phyloP scores from a whole-genome alignment of 2,888 invertebrate genomes.

The Drosophila conformis region DNA sequence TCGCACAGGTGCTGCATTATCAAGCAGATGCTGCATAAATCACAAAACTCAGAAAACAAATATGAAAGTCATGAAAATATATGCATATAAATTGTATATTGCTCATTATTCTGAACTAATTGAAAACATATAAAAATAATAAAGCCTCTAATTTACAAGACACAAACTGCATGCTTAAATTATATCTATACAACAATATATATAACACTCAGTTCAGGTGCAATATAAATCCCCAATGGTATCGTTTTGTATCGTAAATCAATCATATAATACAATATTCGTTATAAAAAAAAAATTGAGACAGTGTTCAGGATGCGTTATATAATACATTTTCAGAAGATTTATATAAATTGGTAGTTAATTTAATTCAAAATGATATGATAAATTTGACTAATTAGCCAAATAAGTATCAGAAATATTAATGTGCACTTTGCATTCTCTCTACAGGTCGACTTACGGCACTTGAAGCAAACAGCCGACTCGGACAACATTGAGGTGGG shows the following conservation, averaged over 20 bases:
- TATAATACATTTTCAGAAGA: not conserved
- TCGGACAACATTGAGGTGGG: slow-evolving; percentile 95
- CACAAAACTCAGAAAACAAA: slow-evolving; percentile 35
- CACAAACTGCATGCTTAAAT: not conserved
- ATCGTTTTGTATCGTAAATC: no score
- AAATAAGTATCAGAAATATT: not conserved
- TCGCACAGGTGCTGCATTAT: slow-evolving; percentile 60
- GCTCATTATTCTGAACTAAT: not conserved
- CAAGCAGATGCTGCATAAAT: slow-evolving; percentile 55
- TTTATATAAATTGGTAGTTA: not conserved
- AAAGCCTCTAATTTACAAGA: not conserved
- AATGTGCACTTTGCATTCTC: not conserved
- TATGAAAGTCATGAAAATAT: slow-evolving; percentile 7
- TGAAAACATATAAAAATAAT: not conserved
- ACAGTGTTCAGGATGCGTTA: not conserved
- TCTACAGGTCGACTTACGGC: slow-evolving; percentile 94
- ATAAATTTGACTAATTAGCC: not conserved
- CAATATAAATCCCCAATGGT: no score
- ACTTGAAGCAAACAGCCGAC: slow-evolving; percentile 94
- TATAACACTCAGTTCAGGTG: no score
- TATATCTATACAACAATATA: not conserved
- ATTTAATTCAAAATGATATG: not conserved
- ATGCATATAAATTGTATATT: not conserved
- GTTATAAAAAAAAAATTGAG: not conserved
- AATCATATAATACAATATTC: no score